Base-by-base conservation (phyloP, 2,888 invertebrate species). In the Opisthograptis luteolata region DNA sequence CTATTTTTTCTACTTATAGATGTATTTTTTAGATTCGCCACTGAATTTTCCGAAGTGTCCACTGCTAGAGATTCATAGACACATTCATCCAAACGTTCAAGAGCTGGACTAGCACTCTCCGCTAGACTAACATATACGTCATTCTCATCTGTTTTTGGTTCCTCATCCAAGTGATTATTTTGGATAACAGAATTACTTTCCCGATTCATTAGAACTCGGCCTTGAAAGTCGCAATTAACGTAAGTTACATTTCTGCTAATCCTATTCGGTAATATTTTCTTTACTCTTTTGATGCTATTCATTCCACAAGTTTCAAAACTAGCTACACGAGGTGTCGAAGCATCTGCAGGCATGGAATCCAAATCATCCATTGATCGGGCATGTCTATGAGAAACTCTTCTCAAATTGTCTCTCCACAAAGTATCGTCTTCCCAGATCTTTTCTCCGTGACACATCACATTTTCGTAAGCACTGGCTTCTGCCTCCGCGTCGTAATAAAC, bases 381-480 rank as follows among this genome's bases (percentile, higher is more conserved):
- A 71, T 96, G 96, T 24, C 96, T 91, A 65, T 96, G 94, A 54
- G 96, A 96, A 0, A 95, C 95, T 55, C 94, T 92, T 53, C 96
- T 91, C 37, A 96, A 85, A 68, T 95, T 95, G 70, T 96, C 96
- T 45, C 95, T 91, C 96, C 96, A 96, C 19, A 96, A 84, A 4
- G 93, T 87, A 81, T 96, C 96, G 81, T 96, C 96, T 71, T 96
- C 96, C 96, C 96, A 96, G 25, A 95, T 92, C 75, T 94, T 94
- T 67, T 95, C 95, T 36, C 94, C 94, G 68, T 92, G 92, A 49
- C 85, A 87, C 25, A 82, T 73, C 10, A 90, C 64, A 66, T 90
- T 90, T 76, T 90, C 90, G 63, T 90, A 90, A 6, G 87, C 79
- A 66, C 80, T 72, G 15, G 80, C 68, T 52, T 89, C 89, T 17